Percentiles rank a stretch among this genome's conserved stretches.
Conservation (phyloP, 2,888 invertebrate species). For the Eupithecia exiguata region DNA sequence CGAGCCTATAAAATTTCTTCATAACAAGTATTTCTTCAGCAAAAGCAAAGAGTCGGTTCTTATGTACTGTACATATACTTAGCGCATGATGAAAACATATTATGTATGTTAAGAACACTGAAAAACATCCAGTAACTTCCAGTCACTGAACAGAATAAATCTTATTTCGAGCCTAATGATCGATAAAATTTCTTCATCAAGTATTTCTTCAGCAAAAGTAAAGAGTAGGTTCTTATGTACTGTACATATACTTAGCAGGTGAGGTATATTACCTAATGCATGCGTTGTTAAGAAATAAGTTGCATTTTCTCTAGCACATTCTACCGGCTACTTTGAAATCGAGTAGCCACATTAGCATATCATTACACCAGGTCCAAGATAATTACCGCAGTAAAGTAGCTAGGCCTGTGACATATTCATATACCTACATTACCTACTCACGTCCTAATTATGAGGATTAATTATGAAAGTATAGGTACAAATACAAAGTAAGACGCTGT, state of each 20-base stretch:
- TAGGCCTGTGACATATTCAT: conserved; percentile 31
- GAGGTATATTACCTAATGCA: not conserved
- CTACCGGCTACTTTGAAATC: conserved; percentile 27
- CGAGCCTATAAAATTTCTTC: too few species aligned
- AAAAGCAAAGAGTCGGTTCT: not conserved
- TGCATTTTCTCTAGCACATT: conserved; percentile 22
- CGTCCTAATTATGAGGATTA: conserved; percentile 32
- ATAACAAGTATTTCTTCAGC: not conserved
- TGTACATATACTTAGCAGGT: not conserved
- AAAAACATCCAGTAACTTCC: too few species aligned
- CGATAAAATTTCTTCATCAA: too few species aligned
- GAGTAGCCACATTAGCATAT: conserved; percentile 34
- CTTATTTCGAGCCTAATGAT: not conserved
- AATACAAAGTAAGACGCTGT: conserved; percentile 1
- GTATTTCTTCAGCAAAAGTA: not conserved
- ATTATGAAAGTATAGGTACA: not conserved
- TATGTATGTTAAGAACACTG: too few species aligned
- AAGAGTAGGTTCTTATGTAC: too few species aligned
- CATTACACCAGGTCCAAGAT: conserved; percentile 30
- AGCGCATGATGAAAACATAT: not conserved
- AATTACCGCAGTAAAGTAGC: conserved; percentile 27
- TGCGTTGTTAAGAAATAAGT: conserved; percentile 24
- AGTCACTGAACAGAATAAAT: not conserved
- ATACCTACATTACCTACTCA: conserved; percentile 24
- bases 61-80: not conserved